Conservation (phyloP, 2,888 invertebrate genomes). For the Synergus japonicus region DNA sequence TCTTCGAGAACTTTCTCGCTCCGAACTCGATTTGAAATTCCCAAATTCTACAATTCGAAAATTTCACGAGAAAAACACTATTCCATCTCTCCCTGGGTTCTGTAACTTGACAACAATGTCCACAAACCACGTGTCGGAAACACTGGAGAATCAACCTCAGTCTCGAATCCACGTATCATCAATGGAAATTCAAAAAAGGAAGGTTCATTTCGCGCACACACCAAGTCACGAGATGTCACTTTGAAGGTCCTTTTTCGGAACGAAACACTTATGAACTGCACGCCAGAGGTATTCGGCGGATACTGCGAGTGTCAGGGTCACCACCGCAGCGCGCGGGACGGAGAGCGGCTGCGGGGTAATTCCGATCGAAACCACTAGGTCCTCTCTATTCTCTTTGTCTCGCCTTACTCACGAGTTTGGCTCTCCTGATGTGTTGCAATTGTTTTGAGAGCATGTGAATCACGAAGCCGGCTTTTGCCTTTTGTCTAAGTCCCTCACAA, state of each 20-base stretch:
- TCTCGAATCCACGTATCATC: constrained; percentile 13
- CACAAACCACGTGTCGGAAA: constrained; percentile 24
- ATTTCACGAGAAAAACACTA: neutral
- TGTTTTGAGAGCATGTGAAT: constrained; percentile 22
- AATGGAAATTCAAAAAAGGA: constrained; percentile 3
- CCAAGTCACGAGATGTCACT: neutral
- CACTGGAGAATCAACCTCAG: neutral
- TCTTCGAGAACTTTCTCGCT: neutral
- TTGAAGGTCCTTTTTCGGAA: neutral
- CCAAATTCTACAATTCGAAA: constrained; percentile 30
- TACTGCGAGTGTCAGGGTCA: constrained; percentile 69
- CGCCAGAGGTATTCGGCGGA: constrained; percentile 2
- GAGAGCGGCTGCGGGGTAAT: constrained; percentile 26
- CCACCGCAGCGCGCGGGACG: constrained; percentile 59
- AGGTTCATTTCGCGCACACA: constrained; percentile 17
- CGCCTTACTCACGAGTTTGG: neutral
- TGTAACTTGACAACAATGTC: constrained; percentile 6
- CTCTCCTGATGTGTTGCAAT: neutral
- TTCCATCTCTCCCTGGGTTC: neutral
- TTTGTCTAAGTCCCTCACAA: constrained; percentile 36
- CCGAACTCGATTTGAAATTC: neutral
- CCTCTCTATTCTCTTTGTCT: constrained; percentile 40
- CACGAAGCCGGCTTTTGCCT: constrained; percentile 47
- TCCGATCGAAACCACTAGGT: constrained; percentile 41
- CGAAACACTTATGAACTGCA: neutral